Percentiles rank a stretch among this genome's conserved stretches.
Conservation (phyloP, 1,140 invertebrate genomes). For the Saccostrea glomerata region DNA sequence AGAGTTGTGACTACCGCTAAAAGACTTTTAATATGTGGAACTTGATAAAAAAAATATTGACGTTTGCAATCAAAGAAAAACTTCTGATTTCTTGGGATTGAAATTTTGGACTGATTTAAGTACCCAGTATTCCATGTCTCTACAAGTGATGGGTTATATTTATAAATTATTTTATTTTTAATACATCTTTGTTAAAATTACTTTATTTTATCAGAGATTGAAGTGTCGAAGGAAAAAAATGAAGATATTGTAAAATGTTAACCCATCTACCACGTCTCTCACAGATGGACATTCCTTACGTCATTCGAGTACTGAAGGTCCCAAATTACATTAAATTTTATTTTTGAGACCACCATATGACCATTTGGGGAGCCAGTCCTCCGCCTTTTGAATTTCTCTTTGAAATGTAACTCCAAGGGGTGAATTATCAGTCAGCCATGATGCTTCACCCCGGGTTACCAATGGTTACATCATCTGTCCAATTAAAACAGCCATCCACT, state of each 20-base stretch:
- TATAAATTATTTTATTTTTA: no score
- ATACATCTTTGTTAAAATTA: no score
- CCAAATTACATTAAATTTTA: slow-evolving; percentile 29
- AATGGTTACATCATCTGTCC: slow-evolving; percentile 47
- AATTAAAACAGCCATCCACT: slow-evolving; percentile 39
- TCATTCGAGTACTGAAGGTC: neutral
- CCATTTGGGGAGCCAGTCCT: neutral
- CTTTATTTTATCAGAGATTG: no score
- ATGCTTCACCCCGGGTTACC: slow-evolving; percentile 40
- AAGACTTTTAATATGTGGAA: no score
- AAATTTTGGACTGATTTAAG: no score
- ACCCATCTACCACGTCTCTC: neutral
- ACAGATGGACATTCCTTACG: slow-evolving; percentile 8
- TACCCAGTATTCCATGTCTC: no score
- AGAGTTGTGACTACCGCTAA: no score
- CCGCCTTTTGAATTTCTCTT: slow-evolving; percentile 2
- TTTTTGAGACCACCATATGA: slow-evolving; percentile 46
- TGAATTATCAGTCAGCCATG: slow-evolving; percentile 49
- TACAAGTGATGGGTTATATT: no score
- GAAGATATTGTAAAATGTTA: neutral
- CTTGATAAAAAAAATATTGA: no score
- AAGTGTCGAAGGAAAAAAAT: no score
- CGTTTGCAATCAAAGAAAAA: no score
- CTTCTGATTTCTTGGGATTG: no score
- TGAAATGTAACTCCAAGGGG: slow-evolving; percentile 38